Base-by-base conservation (phyloP, 2,113 vertebrate species). In the Rafetus swinhoei region DNA sequence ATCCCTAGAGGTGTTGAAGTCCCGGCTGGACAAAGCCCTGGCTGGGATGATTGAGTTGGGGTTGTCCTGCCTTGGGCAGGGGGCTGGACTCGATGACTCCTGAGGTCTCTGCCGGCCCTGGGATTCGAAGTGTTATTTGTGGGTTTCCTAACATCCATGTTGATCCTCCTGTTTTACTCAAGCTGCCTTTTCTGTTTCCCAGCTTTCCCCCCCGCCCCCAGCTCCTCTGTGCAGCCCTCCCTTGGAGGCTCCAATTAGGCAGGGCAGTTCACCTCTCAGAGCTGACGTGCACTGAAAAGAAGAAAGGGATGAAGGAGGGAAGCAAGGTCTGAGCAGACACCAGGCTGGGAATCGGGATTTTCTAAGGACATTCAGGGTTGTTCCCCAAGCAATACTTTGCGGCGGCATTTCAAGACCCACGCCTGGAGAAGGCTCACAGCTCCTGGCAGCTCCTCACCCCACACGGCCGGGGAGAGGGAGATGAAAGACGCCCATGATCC, bases 341-440 rank as follows among this genome's bases (percentile, higher is more conserved):
- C 0, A 1, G 57, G 15, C 32, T 95, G 88, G 69, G 91, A 94
- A 94, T 77, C 85, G 19, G 82, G 85, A 32, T 45, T 94, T 89
- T 93, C 81, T 85, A 62, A 95, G 92, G 92, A 95, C 94, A 94
- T 82, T 89, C 81, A 60, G 60, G 81, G 82, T 56, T 90, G 92
- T 91, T 45, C 92, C 92, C 94, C 72, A 35, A 86, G 94, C 95
- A 91, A 85, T 62, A 90, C 86, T 83, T 62, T 94, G 90, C 86
- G 81, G 60, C 3, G 91, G 88, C 52, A 1, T 74, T 89, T 56
- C 86, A 89, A 45, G 89, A 85, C 89, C 81, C 89, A 92, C 79
- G 92, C 27, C 53, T 84, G 82, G 94, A 94, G 87, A 91, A 92
- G 72, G 77, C 85, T 82, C n/a, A 86, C n/a, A 86, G 80, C 81